Percentiles rank a stretch among this genome's conserved stretches.
phyloP scores from a whole-genome alignment of 2,888 invertebrate genomes.

The Phanerotoma sp. region DNA sequence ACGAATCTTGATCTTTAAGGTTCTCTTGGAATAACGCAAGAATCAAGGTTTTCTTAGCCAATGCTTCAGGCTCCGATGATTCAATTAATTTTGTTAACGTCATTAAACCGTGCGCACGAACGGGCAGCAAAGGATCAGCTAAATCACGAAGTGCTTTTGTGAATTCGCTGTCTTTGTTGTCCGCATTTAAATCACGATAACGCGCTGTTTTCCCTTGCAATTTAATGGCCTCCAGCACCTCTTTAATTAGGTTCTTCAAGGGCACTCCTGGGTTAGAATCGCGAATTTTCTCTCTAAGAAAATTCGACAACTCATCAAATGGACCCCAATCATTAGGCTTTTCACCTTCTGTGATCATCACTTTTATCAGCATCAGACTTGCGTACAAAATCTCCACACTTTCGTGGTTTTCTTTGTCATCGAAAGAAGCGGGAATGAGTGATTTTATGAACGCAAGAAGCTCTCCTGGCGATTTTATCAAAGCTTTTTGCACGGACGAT shows the following conservation, averaged over 20 bases:
- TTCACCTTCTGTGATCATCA: constrained; percentile 46
- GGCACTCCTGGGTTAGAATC: constrained; percentile 31
- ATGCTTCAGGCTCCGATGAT: constrained; percentile 64
- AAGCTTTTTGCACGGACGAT: constrained; percentile 48
- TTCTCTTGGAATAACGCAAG: constrained; percentile 75
- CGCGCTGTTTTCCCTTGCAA: constrained; percentile 40
- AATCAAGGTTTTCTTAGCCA: constrained; percentile 67
- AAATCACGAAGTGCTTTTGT: constrained; percentile 69
- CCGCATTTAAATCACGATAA: constrained; percentile 44
- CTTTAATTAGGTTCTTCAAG: constrained; percentile 40
- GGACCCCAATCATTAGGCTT: constrained; percentile 34
- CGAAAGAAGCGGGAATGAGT: constrained; percentile 41
- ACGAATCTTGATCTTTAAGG: constrained; percentile 76
- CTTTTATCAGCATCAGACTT: constrained; percentile 54
- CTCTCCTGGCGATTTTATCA: constrained; percentile 49
- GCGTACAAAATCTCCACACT: constrained; percentile 47
- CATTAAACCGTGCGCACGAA: constrained; percentile 78
- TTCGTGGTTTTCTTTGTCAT: constrained; percentile 32
- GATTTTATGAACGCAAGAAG: constrained; percentile 52
- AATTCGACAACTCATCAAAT: constrained; percentile 48
- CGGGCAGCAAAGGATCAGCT: constrained; percentile 73
- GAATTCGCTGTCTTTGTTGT: constrained; percentile 54
- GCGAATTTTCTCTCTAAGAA: constrained; percentile 37
- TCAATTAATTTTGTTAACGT: constrained; percentile 72
- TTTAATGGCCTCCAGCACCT: constrained; percentile 49